A percentile compares a stretch with the other conserved stretches of the same genome.
phyloP scores from a whole-genome alignment of 2,888 invertebrate genomes.

The Alitta virens region DNA sequence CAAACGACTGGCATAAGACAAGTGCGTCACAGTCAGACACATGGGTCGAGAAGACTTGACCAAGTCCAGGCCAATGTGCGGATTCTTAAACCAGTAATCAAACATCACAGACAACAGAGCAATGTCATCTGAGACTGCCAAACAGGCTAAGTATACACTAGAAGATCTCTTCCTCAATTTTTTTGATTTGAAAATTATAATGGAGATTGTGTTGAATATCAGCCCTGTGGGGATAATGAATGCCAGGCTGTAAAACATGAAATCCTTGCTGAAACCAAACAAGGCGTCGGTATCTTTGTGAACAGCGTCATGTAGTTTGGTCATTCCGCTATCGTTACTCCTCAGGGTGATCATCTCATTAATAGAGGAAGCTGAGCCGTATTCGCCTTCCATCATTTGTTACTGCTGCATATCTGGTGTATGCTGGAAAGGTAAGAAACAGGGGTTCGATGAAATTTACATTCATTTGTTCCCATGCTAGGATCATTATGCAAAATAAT shows the following conservation, averaged over 20 bases:
- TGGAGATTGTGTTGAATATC: constrained; percentile 19
- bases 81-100: constrained; percentile 25
- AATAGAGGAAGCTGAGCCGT: too few relatives aligned
- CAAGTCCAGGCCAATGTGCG: constrained; percentile 11
- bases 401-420: too few relatives aligned
- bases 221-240: constrained; percentile 20
- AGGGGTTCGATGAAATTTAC: too few relatives aligned
- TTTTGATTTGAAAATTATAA: constrained; percentile 17
- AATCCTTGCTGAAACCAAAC: constrained; percentile 16
- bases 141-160: constrained; percentile 22
- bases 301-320: too few relatives aligned
- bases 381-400: too few relatives aligned
- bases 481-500: too few relatives aligned
- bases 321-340: too few relatives aligned
- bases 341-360: too few relatives aligned
- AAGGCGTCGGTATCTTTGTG: too few relatives aligned
- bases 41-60: constrained; percentile 3
- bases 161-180: constrained; percentile 17
- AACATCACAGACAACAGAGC: constrained; percentile 16
- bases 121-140: constrained; percentile 23
- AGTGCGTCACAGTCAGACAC: constrained; percentile 18
- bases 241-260: constrained; percentile 22
- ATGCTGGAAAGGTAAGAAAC: too few relatives aligned
- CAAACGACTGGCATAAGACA: constrained; percentile 21
- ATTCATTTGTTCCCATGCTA: too few relatives aligned